Conservation (phyloP, 2,888 invertebrate genomes). For the Euphydryas editha region DNA sequence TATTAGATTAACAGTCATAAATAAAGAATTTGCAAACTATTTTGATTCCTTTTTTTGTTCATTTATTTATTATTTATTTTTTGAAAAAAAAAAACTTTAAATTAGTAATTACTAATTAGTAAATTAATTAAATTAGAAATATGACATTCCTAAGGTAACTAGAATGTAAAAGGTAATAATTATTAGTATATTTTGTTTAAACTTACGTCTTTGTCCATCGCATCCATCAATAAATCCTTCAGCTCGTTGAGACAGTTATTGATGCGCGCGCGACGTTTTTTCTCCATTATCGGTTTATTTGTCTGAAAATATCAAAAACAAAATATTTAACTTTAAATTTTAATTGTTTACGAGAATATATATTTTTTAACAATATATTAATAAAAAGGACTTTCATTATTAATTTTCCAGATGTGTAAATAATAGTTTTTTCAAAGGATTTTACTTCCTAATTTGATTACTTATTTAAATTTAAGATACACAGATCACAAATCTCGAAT, state of each 20-base stretch:
- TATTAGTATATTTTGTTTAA: constrained; percentile 9
- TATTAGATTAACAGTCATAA: neutral
- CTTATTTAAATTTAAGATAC: neutral
- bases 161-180: no score
- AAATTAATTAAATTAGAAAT: no score
- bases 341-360: neutral
- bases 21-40: no score
- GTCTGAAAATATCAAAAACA: constrained; percentile 84
- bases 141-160: no score
- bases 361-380: no score
- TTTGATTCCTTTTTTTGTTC: no score
- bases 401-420: no score
- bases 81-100: no score
- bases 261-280: constrained; percentile 93
- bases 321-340: neutral
- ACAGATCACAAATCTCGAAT: neutral
- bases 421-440: no score
- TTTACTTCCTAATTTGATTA: neutral
- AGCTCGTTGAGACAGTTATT: constrained; percentile 95
- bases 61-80: no score
- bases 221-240: constrained; percentile 92
- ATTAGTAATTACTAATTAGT: no score
- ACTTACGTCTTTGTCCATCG: constrained; percentile 95
- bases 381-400: no score
- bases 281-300: constrained; percentile 97